Percentiles rank a stretch among this genome's conserved stretches.
phyloP scores from a whole-genome alignment of 2,888 invertebrate species.

The Acanthopleura granulata region DNA sequence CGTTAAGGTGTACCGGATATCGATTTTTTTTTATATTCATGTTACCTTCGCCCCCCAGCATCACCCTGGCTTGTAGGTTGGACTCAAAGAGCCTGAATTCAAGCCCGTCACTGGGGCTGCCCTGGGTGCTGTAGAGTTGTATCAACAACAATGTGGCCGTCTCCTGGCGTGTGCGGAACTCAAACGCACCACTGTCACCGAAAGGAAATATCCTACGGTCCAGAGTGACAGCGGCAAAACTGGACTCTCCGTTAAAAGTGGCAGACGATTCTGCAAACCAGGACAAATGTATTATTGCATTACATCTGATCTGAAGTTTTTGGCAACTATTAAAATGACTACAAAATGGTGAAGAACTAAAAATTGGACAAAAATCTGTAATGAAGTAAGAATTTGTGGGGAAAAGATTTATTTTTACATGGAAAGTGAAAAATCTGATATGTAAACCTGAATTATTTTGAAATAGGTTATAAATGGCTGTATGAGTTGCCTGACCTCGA shows the following conservation, averaged over 20 bases:
- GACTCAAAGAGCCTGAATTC: constrained; percentile 49
- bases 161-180: constrained; percentile 53
- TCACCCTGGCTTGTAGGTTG: constrained; percentile 42
- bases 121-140: constrained; percentile 38
- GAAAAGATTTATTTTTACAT: too few species aligned
- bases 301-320: too few species aligned
- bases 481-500: too few species aligned
- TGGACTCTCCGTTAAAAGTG: constrained; percentile 48
- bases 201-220: constrained; percentile 50
- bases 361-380: too few species aligned
- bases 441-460: too few species aligned
- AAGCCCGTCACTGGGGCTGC: constrained; percentile 35
- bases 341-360: too few species aligned
- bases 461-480: too few species aligned
- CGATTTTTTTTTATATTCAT: neutral
- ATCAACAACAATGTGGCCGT: constrained; percentile 50
- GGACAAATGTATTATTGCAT: too few species aligned
- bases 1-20: too few species aligned
- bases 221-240: constrained; percentile 41
- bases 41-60: constrained; percentile 27
- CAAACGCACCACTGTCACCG: constrained; percentile 48
- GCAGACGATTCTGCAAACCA: constrained; percentile 41
- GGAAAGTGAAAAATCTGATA: too few species aligned
- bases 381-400: too few species aligned
- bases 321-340: too few species aligned